Base-by-base conservation (phyloP, 2,888 invertebrate genomes). In the Danaus chrysippus region DNA sequence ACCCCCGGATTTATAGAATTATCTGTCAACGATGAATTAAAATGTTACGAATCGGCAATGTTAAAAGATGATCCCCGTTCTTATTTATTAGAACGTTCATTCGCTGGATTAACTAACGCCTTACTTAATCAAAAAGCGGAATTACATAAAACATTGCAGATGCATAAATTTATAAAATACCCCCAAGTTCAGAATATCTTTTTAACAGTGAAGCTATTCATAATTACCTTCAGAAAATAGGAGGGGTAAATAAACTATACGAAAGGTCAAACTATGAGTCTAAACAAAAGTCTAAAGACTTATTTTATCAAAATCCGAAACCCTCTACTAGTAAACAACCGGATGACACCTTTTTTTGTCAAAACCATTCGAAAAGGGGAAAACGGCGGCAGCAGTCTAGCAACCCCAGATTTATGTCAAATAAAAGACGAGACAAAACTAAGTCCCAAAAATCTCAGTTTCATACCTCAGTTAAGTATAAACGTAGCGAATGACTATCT, bases 161-260 rank as follows among this genome's bases (percentile, higher is more conserved):
- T 13, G 0, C 58, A 60, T 42, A 49, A 44, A 42, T 63, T n/a
- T 13, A 55, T 43, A 60, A 61, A 44, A 65, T 65, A 19, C 61
- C 63, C 23, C 61, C 63, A n/a, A 61, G 56, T 46, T 11, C 54
- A 0, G 59, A 63, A 19, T 52, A 23, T 41, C 23, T 65, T 12
- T 63, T 65, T 54, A 41, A 63, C 42, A 53, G 58, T 17, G 58
- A 57, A n/a, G 59, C 46, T 3, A 43, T 65, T 41, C 19, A 61
- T 44, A 43, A 54, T 13, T 59, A 63, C 17, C 44, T 62, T 43
- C 56, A 63, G 60, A 61, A 61, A 60, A 64, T 63, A 41, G 61
- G 61, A 53, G 61, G 61, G 44, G 56, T 5, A 8, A 34, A 55
- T 17, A 58, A 58, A 58, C 17, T 61, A 49, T 11, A n/a, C 43